A percentile compares a stretch with the other conserved stretches of the same genome.
These are phyloP conservation scores for Antechinus stuartii DNA, from an alignment of 2,113 vertebrate genomes.

Conservation along the genomic window DNA sequence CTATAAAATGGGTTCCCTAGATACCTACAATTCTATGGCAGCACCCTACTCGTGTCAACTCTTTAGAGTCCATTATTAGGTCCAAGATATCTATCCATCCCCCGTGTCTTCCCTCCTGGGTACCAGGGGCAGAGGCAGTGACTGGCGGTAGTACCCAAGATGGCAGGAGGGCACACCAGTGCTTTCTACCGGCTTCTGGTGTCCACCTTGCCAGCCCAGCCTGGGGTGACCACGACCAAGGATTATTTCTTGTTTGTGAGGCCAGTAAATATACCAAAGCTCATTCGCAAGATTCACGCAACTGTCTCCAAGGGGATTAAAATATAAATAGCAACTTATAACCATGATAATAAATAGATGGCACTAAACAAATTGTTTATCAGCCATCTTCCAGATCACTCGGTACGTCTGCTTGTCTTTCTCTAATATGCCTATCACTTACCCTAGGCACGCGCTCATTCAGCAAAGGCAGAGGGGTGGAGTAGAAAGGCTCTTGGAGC, in stretches of 20 bases:
- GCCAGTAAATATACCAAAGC: not conserved
- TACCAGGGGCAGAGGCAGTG: not conserved
- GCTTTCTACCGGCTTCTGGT: not conserved
- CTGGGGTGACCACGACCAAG: not conserved
- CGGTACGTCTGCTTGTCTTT: not conserved
- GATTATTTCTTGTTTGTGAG: not conserved
- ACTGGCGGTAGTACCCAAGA: not conserved
- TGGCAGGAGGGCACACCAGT: not conserved
- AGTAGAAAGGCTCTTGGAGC: not conserved
- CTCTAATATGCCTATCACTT: not conserved
- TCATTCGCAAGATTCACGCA: not conserved
- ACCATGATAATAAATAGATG: not conserved
- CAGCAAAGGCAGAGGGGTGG: not conserved
- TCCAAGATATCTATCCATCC: not conserved
- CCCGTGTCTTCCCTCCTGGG: not conserved
- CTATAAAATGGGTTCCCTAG: not conserved
- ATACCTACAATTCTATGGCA: not conserved
- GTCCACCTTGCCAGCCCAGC: not conserved
- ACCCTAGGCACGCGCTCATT: not conserved
- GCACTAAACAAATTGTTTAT: not conserved
- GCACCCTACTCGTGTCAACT: not conserved
- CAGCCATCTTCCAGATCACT: conserved; percentile 2
- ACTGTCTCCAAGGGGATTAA: conserved; percentile 6
- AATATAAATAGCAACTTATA: conserved; percentile 6
- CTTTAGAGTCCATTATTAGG: not conserved